Percentiles rank a stretch among this genome's conserved stretches.
phyloP scores from a whole-genome alignment of 2,797 vertebrate genomes.

The Sebastes glaucus region DNA sequence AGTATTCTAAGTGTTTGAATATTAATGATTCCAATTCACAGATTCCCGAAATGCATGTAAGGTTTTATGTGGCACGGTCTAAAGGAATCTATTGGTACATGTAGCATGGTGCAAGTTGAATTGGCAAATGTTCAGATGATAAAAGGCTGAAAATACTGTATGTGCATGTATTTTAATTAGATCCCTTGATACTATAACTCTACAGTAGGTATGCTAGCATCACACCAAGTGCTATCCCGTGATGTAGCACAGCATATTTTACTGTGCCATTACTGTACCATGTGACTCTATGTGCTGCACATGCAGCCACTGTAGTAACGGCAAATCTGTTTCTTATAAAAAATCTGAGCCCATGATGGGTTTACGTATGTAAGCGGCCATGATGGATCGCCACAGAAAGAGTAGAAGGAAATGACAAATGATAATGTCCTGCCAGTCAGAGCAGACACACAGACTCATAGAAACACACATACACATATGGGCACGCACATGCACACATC shows the following conservation, averaged over 20 bases:
- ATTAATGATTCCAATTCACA: constrained; percentile 39
- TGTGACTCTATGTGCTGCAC: not conserved
- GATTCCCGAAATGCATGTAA: constrained; percentile 40
- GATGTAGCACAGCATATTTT: not conserved
- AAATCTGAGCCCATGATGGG: not conserved
- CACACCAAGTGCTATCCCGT: not conserved
- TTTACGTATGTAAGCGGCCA: constrained; percentile 18
- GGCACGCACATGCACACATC: constrained; percentile 44
- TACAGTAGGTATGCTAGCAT: not conserved
- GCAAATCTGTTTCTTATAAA: constrained; percentile 10
- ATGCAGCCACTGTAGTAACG: not conserved
- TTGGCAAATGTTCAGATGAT: constrained; percentile 20
- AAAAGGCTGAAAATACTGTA: constrained; percentile 16
- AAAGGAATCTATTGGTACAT: constrained; percentile 10
- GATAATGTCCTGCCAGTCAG: constrained; percentile 69
- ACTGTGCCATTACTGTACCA: not conserved
- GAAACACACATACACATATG: constrained; percentile 54
- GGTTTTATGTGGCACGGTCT: constrained; percentile 18
- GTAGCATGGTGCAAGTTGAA: not conserved
- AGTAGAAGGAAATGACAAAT: constrained; percentile 66
- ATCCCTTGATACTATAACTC: constrained; percentile 30
- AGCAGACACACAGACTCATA: constrained; percentile 65
- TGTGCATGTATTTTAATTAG: constrained; percentile 39
- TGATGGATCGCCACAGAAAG: constrained; percentile 19
- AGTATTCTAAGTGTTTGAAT: constrained; percentile 39